Conservation (phyloP, 2,888 invertebrate species). For the Clusia tigrina region DNA sequence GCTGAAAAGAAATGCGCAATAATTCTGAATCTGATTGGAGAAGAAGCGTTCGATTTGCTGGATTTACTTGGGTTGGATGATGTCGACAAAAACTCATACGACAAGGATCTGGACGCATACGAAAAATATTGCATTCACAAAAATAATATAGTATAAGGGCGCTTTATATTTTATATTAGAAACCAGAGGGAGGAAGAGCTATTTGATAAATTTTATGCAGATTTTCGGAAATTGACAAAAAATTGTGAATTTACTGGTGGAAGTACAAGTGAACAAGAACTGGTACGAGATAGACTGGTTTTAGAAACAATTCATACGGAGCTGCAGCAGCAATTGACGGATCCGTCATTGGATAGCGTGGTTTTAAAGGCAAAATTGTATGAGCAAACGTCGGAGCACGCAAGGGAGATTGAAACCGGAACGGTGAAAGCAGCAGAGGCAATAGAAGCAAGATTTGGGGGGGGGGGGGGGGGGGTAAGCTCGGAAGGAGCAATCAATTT, state of each 20-base stretch:
- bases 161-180: background rate
- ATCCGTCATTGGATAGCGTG: no score
- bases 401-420: no score
- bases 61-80: constrained; percentile 6
- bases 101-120: background rate
- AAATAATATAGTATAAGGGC: constrained; percentile 4
- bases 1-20: background rate
- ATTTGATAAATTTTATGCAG: background rate
- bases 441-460: no score
- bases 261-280: constrained; percentile 9
- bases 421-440: no score
- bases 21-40: constrained; percentile 1
- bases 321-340: no score
- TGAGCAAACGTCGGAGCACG: no score
- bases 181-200: background rate
- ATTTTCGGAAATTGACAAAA: constrained; percentile 6
- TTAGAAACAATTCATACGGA: constrained; percentile 14
- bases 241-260: constrained; percentile 9
- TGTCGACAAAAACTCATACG: background rate
- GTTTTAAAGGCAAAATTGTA: no score
- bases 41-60: constrained; percentile 10
- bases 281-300: constrained; percentile 12
- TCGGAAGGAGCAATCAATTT: no score
- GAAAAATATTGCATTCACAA: background rate
- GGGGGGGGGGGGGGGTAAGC: no score